phyloP scores from a whole-genome alignment of 37 sponge, comb jelly and placozoan species.

The Bolinopsis microptera region DNA sequence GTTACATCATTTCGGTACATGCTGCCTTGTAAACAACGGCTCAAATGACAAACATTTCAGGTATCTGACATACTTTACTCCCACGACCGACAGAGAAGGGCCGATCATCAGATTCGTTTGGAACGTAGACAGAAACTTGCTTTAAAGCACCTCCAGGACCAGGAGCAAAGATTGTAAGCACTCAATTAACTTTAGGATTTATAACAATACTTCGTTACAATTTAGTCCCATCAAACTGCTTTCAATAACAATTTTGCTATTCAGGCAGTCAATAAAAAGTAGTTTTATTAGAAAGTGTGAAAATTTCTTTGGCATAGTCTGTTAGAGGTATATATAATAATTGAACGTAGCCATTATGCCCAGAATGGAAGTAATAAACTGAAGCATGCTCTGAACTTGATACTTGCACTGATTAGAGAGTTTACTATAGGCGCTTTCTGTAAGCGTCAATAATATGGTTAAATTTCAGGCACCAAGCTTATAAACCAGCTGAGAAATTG shows the following conservation, averaged over 20 bases:
- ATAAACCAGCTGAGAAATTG: slow-evolving; percentile 28
- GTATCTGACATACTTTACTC: slow-evolving; percentile 47
- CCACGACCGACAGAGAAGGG: slow-evolving; percentile 57
- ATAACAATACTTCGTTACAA: too few species aligned
- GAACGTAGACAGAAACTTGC: slow-evolving; percentile 35
- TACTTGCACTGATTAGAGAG: too few species aligned
- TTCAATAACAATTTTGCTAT: too few species aligned
- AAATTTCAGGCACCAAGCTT: slow-evolving; percentile 36
- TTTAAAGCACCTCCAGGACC: slow-evolving; percentile 32
- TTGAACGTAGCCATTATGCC: not conserved
- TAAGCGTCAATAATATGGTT: not conserved
- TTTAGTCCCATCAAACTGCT: too few species aligned
- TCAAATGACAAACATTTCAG: not conserved
- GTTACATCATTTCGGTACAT: not conserved
- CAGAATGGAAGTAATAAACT: not conserved
- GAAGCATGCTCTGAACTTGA: too few species aligned
- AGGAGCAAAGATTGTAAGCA: slow-evolving; percentile 46
- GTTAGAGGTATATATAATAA: too few species aligned
- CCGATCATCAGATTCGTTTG: slow-evolving; percentile 59
- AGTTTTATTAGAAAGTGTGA: too few species aligned
- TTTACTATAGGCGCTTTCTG: too few species aligned
- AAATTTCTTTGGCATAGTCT: too few species aligned
- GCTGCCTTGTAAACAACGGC: not conserved
- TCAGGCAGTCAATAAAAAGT: too few species aligned
- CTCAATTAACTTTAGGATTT: not conserved